Percentiles rank a stretch among this genome's conserved stretches.
These are phyloP conservation scores for Elanus axillaris DNA, from an alignment of 2,113 vertebrate species.

Conservation along the genomic window DNA sequence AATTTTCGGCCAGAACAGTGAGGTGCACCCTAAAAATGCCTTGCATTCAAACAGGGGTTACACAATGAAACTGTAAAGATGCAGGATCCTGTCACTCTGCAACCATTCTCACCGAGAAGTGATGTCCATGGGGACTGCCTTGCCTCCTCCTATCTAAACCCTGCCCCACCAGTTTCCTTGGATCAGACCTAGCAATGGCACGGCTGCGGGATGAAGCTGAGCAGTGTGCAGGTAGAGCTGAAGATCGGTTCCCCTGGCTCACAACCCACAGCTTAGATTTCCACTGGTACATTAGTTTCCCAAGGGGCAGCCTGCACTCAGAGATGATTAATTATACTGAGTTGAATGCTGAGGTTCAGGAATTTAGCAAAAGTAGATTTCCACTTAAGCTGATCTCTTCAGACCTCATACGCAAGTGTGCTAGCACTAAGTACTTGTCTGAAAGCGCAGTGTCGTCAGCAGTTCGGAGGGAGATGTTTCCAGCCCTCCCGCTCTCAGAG, in stretches of 20 bases:
- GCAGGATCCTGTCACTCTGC: accelerated
- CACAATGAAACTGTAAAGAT: neutral
- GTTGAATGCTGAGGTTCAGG: neutral
- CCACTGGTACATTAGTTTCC: accelerated
- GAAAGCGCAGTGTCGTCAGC: neutral
- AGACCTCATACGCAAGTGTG: neutral
- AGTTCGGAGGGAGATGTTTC: neutral
- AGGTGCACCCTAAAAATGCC: neutral
- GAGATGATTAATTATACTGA: neutral
- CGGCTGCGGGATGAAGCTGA: neutral
- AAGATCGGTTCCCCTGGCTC: accelerated
- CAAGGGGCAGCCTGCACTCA: neutral
- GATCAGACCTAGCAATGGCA: accelerated
- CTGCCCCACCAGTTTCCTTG: accelerated
- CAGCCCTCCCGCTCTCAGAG: neutral
- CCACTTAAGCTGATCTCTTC: conserved; percentile 25
- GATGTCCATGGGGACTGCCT: neutral
- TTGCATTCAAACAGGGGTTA: too few relatives aligned
- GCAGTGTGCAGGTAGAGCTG: neutral
- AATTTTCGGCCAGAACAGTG: neutral
- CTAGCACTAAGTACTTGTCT: neutral
- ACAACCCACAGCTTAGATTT: neutral
- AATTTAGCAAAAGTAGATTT: conserved; percentile 30
- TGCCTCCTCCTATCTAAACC: neutral
- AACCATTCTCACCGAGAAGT: accelerated